A percentile compares a stretch with the other conserved stretches of the same genome.
phyloP scores from a whole-genome alignment of 2,113 vertebrate species.

The Progne subis region DNA sequence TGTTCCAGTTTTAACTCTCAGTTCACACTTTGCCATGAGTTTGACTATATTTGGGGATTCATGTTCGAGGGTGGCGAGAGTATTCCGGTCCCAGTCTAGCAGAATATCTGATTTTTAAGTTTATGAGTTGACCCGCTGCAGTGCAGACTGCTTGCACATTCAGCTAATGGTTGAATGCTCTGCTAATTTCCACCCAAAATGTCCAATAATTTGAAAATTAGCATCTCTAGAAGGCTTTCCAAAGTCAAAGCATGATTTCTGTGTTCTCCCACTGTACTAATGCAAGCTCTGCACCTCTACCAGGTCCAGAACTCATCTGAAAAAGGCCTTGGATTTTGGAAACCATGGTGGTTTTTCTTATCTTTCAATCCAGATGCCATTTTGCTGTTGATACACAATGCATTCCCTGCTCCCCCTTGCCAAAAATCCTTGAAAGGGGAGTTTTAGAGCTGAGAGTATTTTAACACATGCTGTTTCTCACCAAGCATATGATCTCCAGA shows the following conservation, averaged over 20 bases:
- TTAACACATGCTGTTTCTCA: background rate
- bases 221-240: background rate
- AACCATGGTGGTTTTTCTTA: background rate
- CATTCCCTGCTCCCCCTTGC: background rate
- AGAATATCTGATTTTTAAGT: background rate
- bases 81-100: background rate
- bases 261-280: background rate
- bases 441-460: background rate
- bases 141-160: background rate
- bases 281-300: background rate
- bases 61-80: background rate
- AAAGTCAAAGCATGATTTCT: background rate
- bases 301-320: background rate
- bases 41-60: background rate
- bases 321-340: background rate
- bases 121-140: background rate
- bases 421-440: background rate
- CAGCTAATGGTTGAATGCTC: background rate
- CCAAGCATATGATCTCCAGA: background rate
- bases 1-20: background rate
- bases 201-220: background rate
- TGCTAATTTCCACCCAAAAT: background rate
- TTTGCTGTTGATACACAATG: background rate
- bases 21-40: background rate
- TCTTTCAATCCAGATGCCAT: background rate